Conservation (phyloP, 92 coral and sea anemone species). For the Pocillopora meandrina region DNA sequence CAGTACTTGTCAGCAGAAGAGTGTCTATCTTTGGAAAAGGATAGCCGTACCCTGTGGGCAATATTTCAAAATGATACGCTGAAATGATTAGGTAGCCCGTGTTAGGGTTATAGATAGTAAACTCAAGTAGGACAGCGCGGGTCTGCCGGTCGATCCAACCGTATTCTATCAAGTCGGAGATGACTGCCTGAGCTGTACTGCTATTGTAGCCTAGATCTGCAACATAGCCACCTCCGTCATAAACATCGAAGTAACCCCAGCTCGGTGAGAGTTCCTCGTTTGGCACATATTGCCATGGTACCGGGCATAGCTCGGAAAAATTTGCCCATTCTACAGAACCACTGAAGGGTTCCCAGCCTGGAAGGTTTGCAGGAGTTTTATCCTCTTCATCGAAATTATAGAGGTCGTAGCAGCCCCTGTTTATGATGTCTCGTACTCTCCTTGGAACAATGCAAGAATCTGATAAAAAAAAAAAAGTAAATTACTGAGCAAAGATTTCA, state of each 20-base stretch:
- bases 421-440: conserved; percentile 17
- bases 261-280: conserved; percentile 50
- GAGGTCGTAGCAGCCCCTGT: conserved; percentile 53
- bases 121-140: conserved; percentile 72
- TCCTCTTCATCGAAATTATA: conserved; percentile 73
- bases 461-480: not conserved
- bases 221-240: conserved; percentile 82
- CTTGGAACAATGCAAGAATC: conserved; percentile 74
- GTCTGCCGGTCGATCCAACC: conserved; percentile 80
- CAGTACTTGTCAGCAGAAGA: conserved; percentile 59
- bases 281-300: conserved; percentile 77
- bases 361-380: conserved; percentile 50
- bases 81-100: conserved; percentile 68
- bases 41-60: conserved; percentile 69
- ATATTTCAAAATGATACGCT: conserved; percentile 58
- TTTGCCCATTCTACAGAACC: conserved; percentile 51
- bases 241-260: conserved; percentile 71
- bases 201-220: conserved; percentile 77
- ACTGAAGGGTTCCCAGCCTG: conserved; percentile 64
- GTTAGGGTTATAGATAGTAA: conserved; percentile 69
- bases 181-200: conserved; percentile 29
- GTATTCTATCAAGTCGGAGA: conserved; percentile 43
- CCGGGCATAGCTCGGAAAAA: conserved; percentile 68
- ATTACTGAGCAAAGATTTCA: no score
- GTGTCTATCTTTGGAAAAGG: conserved; percentile 67